Evolutionary conservation across 2,888 invertebrate genomes (phyloP), one percentile per base, ranked within the genome.

Genomic region (Neoscelio sp.): DNA sequence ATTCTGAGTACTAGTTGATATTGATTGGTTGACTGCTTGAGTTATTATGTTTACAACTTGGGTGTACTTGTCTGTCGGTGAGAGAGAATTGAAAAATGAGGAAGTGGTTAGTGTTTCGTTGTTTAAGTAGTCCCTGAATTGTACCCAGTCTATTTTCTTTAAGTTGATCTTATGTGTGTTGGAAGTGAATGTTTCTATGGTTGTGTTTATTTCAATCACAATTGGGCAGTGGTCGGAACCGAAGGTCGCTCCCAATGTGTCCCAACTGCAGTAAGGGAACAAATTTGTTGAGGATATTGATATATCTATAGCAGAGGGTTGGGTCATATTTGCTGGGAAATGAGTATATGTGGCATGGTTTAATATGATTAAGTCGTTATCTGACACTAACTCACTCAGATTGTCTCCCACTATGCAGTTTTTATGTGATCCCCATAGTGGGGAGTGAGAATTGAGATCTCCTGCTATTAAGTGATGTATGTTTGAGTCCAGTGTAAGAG

Each of bases 261-360:
- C 2, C 30, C 50, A 50, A n/a, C 8, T 3, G n/a, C 30, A 30
- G n/a, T 8, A 5, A 1, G 30, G 7, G 7, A 48, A 26, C 10
- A 48, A 0, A 13, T 48, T 13, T 6, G 28, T 12, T n/a, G 48
- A 6, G 7, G 28, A 7, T 13, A 48, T 6, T 7, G 48, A 2
- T 26, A 48, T 3, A 18, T 48, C 48, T 6, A 48, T 48, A 10
- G 28, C 28, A 6, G 48, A 48, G 1, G 48, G 48, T 48, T 12
- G 8, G 2, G 10, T 7, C n/a, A 48, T 28, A 28, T 48, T 48
- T 1, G 13, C 5, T 5, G 48, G 48, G 13, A 12, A 48, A 13
- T 28, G 28, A 8, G 46, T 46, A 13, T 6, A n/a, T 15, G 6
- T 48, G 7, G 6, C 13, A 15, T 48, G n/a, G 28, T 48, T 48